Evolutionary conservation across 2,888 invertebrate species (phyloP).

Genomic region (Pterobdella sp.): DNA sequence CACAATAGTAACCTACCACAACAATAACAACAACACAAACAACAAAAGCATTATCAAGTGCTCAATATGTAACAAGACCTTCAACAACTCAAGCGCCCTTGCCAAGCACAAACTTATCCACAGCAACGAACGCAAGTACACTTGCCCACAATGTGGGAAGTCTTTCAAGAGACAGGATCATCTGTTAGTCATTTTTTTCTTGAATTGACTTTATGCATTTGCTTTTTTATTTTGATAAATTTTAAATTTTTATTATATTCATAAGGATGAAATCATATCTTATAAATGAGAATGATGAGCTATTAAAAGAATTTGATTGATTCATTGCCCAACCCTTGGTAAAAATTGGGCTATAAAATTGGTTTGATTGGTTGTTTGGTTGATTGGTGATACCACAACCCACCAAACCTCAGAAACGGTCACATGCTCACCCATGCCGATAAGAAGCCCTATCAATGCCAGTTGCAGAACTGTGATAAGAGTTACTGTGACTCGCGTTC

Average conservation of each 20-base stretch:
- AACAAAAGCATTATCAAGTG: constrained; percentile 24
- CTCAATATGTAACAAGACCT: constrained; percentile 28
- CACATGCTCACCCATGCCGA: constrained; percentile 94
- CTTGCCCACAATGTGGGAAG: constrained; percentile 28
- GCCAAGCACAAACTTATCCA: constrained; percentile 33
- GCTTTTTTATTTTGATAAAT: too few species aligned
- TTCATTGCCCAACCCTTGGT: neutral
- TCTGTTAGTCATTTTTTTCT: constrained; percentile 31
- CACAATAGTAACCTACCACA: neutral
- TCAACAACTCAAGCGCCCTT: constrained; percentile 32
- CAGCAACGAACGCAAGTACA: constrained; percentile 32
- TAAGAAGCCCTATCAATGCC: constrained; percentile 95
- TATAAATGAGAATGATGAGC: too few species aligned
- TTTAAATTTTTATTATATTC: too few species aligned
- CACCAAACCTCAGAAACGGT: constrained; percentile 67
- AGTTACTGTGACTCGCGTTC: constrained; percentile 95
- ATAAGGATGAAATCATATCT: too few species aligned
- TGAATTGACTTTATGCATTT: too few species aligned
- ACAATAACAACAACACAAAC: neutral
- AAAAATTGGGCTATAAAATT: neutral
- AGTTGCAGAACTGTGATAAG: constrained; percentile 89
- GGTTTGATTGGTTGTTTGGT: neutral
- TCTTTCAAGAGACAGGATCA: constrained; percentile 33
- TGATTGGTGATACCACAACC: neutral
- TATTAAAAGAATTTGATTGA: neutral